phyloP scores from a whole-genome alignment of 2,797 vertebrate species.

The Alauda arvensis region DNA sequence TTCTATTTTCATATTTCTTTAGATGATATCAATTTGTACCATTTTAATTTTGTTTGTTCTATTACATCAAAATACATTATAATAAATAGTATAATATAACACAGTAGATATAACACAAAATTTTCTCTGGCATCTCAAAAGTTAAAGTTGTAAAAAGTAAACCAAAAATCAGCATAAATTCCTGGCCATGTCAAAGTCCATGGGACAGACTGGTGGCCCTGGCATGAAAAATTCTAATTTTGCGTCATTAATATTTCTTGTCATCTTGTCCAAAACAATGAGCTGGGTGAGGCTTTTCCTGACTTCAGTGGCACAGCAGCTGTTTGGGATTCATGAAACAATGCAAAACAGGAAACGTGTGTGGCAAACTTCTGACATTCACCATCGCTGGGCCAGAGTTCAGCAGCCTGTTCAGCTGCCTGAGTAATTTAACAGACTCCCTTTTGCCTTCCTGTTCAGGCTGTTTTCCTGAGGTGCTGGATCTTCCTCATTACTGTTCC shows the following conservation, averaged over 20 bases:
- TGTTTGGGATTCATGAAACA: constrained; percentile 46
- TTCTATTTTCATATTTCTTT: not conserved
- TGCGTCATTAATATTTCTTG: constrained; percentile 53
- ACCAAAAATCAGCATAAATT: not conserved
- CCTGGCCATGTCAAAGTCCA: not conserved
- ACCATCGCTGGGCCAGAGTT: not conserved
- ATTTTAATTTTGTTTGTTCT: not conserved
- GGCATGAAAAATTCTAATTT: constrained; percentile 34
- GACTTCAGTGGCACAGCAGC: constrained; percentile 30
- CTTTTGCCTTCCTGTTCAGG: constrained; percentile 15
- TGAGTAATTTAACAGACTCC: constrained; percentile 32
- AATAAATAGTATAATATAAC: not conserved
- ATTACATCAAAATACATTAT: not conserved
- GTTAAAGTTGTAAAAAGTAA: not conserved
- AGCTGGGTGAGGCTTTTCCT: constrained; percentile 44
- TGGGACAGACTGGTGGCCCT: not conserved
- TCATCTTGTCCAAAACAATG: constrained; percentile 17
- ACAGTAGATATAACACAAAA: not conserved
- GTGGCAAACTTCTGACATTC: constrained; percentile 6
- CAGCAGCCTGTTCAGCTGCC: not conserved
- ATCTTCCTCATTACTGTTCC: not conserved
- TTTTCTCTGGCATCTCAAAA: not conserved
- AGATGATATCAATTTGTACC: not conserved
- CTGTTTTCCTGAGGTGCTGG: constrained; percentile 13
- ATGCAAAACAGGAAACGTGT: constrained; percentile 52